Evolutionary conservation across 2,113 vertebrate species (phyloP), one percentile per base, ranked within the genome.

Genomic region (Perca flavescens): DNA sequence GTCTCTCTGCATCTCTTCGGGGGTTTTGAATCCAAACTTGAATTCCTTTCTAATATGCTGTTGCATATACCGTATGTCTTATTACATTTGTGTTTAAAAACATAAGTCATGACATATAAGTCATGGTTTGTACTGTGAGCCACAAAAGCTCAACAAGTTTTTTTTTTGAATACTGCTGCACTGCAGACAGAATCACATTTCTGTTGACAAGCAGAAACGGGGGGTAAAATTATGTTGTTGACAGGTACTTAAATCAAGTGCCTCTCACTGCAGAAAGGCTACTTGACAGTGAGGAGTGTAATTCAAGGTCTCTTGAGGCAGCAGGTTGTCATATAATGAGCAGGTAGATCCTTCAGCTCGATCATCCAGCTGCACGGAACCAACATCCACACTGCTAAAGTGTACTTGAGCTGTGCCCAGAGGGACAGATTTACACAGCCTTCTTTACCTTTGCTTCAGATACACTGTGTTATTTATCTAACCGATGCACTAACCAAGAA

Each of bases 201-300:
- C 19, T 40, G 49, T 54, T 54, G 71, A 62, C 31, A 28, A 31
- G 65, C 21, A 53, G 43, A 40, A 43, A 14, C 54, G 31, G 19
- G 2, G 14, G 16, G 43, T 0, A 56, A 62, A 64, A 47, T 25
- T 3, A n/a, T 67, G 54, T 10, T 5, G 21, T 17, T 61, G 47
- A 54, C 53, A 36, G 62, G 56, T 74, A 56, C 56, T 68, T 69
- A 17, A 65, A 71, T 83, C 67, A 72, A 79, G 77, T 28, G 49
- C 8, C 70, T 50, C 50, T 84, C 56, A 7, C 21, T 34, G 22
- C 21, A 40, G 31, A 66, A 53, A 36, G 54, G 58, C 56, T 15
- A 5, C 65, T 70, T 61, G 40, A 82, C 36, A 21, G 19, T 1
- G 15, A 22, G 36, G 49, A 54, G 73, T 47, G 52, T 17, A 5